Base-by-base conservation (phyloP, 2,888 invertebrate genomes). In the Chesias legatella region DNA sequence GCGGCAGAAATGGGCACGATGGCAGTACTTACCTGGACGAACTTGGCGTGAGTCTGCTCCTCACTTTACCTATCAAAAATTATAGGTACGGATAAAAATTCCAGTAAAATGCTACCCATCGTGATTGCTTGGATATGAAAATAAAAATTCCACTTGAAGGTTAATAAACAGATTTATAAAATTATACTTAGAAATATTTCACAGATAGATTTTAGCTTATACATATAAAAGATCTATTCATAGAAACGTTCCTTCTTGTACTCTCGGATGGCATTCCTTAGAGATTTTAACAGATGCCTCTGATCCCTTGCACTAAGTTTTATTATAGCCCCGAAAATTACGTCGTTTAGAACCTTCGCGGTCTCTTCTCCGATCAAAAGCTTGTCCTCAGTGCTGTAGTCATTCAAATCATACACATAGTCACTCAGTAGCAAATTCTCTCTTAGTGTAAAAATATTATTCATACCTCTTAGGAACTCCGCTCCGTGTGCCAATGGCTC, bases 391-490 rank as follows among this genome's bases (percentile, higher is more conserved):
- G 50, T 53, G 0, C 58, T 63, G 10, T 50, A 65, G 27, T 63
- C 54, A 20, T 32, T 33, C 6, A 73, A 30, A 33, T 59, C 58
- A 4, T 51, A 24, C 20, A 79, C 44, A 32, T 81, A 83, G 42
- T 80, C 72, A 0, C 61, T 53, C 13, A 83, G 80, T 0, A 45
- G 10, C 7, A 59, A 27, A 6, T 57, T 59, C 41, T 83, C 64
- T 37, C 49, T 48, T 10, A 65, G 29, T 10, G 67, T 76, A 28
- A 75, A 77, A 6, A 65, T 45, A 1, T 58, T 47, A 32, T 77
- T 66, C 54, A 83, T 73, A 1, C 63, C 54, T n/a, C 63, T 27
- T 7, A 83, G 33, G 36, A 84, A 83, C 0, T 45, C 54, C 1
- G 22, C 48, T 36, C 56, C 51, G 3, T 39, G 27, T 0, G 61